phyloP scores from a whole-genome alignment of 2,888 invertebrate species.

The Apotomis turbidana region DNA sequence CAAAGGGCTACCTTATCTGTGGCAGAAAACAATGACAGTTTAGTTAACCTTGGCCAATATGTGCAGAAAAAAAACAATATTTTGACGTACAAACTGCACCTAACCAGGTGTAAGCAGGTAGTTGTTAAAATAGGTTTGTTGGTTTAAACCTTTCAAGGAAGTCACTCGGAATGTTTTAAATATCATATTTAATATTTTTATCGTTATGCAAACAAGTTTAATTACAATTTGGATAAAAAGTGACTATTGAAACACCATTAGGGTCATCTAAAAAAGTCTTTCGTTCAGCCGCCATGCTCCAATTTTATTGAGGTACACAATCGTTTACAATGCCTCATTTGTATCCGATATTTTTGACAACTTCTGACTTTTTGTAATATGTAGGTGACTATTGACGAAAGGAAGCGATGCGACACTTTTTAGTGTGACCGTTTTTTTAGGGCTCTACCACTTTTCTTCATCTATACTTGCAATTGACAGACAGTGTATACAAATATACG shows the following conservation, averaged over 20 bases:
- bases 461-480: too few species aligned
- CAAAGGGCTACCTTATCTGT: conserved; percentile 6
- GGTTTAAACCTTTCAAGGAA: conserved; percentile 27
- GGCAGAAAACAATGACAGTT: neutral
- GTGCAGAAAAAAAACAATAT: conserved; percentile 16
- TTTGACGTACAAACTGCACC: neutral
- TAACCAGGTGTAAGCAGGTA: conserved; percentile 22
- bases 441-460: too few species aligned
- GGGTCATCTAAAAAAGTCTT: conserved; percentile 35
- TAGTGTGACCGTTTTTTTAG: neutral
- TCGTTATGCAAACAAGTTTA: conserved; percentile 62
- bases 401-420: neutral
- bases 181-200: conserved; percentile 55
- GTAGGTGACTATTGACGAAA: neutral
- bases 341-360: conserved; percentile 10
- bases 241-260: conserved; percentile 33
- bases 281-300: conserved; percentile 11
- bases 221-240: conserved; percentile 51
- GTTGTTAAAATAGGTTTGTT: conserved; percentile 2
- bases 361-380: conserved; percentile 14
- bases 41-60: conserved; percentile 6
- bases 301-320: conserved; percentile 28
- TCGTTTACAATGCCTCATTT: conserved; percentile 10
- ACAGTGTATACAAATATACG: too few species aligned
- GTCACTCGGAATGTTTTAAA: conserved; percentile 45